Percentiles rank a stretch among this genome's conserved stretches.
Conservation (phyloP, 35 echinoderm and acorn worm genomes). For the Patiria miniata region DNA sequence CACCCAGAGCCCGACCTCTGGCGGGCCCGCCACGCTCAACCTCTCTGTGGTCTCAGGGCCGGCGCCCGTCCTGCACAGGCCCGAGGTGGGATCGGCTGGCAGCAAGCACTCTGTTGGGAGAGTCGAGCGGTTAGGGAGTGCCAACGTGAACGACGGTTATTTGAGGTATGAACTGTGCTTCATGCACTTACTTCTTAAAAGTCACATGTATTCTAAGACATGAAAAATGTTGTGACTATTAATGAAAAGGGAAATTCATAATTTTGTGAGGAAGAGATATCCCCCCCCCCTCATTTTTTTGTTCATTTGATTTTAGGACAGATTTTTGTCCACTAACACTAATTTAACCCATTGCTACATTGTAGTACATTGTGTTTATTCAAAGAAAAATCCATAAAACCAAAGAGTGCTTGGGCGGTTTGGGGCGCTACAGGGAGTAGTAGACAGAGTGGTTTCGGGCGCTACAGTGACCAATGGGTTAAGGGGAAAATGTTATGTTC, state of each 20-base stretch:
- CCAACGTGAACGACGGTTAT: conserved; percentile 2
- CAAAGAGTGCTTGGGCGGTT: no score
- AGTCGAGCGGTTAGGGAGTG: conserved; percentile 54
- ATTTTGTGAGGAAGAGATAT: not conserved
- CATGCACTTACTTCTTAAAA: no score
- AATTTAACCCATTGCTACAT: no score
- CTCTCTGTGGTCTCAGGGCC: conserved; percentile 89
- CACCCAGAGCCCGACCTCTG: conserved; percentile 15
- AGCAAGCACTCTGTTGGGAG: conserved; percentile 32
- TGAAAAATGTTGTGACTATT: not conserved
- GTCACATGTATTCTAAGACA: not conserved
- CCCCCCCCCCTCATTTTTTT: no score
- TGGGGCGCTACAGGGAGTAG: no score
- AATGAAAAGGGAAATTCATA: not conserved
- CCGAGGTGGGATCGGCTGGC: conserved; percentile 65
- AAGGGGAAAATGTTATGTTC: no score
- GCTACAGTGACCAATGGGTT: no score
- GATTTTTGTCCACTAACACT: no score
- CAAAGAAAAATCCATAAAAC: no score
- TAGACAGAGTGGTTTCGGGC: no score
- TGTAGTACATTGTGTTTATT: no score
- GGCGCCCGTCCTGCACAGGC: conserved; percentile 84
- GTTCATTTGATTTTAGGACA: no score
- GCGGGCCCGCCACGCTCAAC: conserved; percentile 52
- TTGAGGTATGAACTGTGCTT: not conserved